Evolutionary conservation across 35 echinoderm and acorn worm genomes (phyloP).

Genomic region (Ptychodera flava): DNA sequence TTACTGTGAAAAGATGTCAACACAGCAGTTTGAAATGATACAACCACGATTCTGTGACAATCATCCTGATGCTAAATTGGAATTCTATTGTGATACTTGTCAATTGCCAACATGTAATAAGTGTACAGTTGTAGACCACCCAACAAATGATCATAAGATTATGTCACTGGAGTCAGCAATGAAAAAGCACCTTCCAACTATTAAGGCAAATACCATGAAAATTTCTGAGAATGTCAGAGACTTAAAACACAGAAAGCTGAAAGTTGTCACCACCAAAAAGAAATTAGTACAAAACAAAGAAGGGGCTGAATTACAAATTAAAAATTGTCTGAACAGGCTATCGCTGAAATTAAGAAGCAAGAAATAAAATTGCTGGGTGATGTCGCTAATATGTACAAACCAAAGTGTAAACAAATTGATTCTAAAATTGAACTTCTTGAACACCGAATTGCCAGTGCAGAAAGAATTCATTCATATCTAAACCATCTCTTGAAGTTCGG

Average conservation of each 20-base stretch:
- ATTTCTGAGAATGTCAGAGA: conserved; percentile 33
- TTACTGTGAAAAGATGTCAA: conserved; percentile 16
- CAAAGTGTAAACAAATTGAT: too few relatives aligned
- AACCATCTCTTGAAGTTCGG: too few relatives aligned
- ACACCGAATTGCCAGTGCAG: too few relatives aligned
- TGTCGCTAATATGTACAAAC: too few relatives aligned
- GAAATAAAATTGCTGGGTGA: too few relatives aligned
- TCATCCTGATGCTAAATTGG: conserved; percentile 55
- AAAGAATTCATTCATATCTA: too few relatives aligned
- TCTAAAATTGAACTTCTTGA: too few relatives aligned
- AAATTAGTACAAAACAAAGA: neutral
- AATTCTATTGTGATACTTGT: conserved; percentile 85
- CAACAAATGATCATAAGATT: conserved; percentile 32
- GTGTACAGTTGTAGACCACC: conserved; percentile 49
- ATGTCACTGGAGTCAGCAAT: conserved; percentile 44
- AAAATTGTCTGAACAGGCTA: conserved; percentile 34
- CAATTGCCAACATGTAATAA: conserved; percentile 72
- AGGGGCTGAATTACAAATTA: conserved; percentile 21
- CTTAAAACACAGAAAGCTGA: conserved; percentile 39
- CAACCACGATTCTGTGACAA: conserved; percentile 49
- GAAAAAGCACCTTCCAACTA: conserved; percentile 22
- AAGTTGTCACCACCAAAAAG: conserved; percentile 15
- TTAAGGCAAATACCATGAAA: conserved; percentile 41
- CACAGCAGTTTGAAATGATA: neutral
- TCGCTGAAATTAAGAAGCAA: conserved; percentile 41